Evolutionary conservation across 1,140 invertebrate genomes (phyloP), one percentile per base, ranked within the genome.

Genomic region (Diploscapter pachys): DNA sequence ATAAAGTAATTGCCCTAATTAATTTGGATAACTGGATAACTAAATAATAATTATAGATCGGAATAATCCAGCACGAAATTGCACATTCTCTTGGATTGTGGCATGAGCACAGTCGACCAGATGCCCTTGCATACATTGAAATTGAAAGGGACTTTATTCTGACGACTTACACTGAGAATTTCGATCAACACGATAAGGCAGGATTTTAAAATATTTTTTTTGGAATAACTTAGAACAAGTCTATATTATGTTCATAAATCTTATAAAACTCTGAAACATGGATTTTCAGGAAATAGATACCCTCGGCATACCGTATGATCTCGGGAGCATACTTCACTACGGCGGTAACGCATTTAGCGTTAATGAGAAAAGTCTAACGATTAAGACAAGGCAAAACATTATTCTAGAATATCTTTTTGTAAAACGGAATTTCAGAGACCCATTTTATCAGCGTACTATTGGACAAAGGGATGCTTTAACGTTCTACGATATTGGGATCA

Each of bases 261-360:
- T 31, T 31, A 31, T 31, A 31, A 31, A 31, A 31, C 31, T 31
- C 31, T 31, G 31, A 31, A 31, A 31, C 31, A 31, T 31, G 31
- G 1, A 31, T 31, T 31, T 31, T 31, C 31, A 31, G 31, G 52
- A 63, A 9, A 71, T 77, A 52, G 66, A 62, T 5, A 53, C 67
- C 55, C 57, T 81, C 5, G 62, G 71, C 4, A 64, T 74, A 61
- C 73, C 73, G 11, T 74, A 74, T 51, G 87, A 87, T 73, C 80
- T 86, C 11, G 84, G 85, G 48, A 87, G 87, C 4, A 86, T 87
- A n/a, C 88, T 88, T 87, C 88, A 88, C 79, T 88, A 88, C 77
- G 87, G 87, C 5, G 78, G 86, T 11, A 87, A 78, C 31, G 82
- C 82, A 11, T 83, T 85, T 73, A 77, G 71, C 66, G 62, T 71